These are phyloP conservation scores for Neoseiulus cucumeris DNA, from an alignment of 1,140 invertebrate genomes.

Conservation along the genomic window DNA sequence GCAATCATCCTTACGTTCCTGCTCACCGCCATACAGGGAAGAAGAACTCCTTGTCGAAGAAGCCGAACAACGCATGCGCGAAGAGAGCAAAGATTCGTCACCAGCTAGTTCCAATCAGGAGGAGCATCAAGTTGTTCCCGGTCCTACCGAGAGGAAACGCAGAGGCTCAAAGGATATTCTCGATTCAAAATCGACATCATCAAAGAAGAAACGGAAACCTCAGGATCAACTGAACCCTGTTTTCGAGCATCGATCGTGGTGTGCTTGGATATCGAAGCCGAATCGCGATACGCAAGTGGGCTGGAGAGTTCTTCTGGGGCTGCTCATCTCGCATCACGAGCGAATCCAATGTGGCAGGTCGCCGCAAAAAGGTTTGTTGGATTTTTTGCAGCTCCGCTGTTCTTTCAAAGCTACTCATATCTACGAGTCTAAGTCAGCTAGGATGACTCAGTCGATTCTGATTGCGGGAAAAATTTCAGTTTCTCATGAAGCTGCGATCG, in stretches of 20 bases:
- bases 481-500: neutral
- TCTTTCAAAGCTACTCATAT: too few species aligned
- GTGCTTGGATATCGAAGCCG: conserved; percentile 4
- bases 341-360: neutral
- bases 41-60: conserved; percentile 3
- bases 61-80: neutral
- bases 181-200: neutral
- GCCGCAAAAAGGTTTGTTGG: neutral
- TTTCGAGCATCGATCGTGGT: conserved; percentile 9
- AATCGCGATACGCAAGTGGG: neutral
- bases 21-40: neutral
- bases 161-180: conserved; percentile 7
- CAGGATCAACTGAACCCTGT: neutral
- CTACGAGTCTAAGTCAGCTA: neutral
- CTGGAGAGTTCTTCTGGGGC: neutral
- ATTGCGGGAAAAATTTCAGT: neutral
- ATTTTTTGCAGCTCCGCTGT: neutral
- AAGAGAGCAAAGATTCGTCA: neutral
- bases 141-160: neutral
- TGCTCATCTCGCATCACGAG: neutral
- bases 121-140: neutral
- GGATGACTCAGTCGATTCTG: neutral
- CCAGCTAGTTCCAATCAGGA: neutral
- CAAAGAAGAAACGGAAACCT: neutral
- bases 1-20: neutral